phyloP scores from a whole-genome alignment of 2,888 invertebrate genomes.

The Endomychus coccineus region DNA sequence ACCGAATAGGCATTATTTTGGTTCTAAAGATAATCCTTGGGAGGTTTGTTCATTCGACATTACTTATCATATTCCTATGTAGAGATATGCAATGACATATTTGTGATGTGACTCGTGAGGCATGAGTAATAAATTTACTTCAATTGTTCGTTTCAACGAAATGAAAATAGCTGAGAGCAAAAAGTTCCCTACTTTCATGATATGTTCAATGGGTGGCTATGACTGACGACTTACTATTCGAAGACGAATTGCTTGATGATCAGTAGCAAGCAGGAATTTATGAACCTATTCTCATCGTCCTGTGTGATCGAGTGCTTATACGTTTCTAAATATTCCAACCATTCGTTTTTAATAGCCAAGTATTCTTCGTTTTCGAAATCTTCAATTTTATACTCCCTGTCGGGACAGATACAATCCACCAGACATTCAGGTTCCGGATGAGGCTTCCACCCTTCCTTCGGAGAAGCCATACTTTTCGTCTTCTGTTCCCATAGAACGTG shows the following conservation, averaged over 20 bases:
- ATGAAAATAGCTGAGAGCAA: too few species aligned
- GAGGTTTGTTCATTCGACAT: too few species aligned
- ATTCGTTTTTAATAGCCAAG: constrained; percentile 13
- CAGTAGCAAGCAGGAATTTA: constrained; percentile 34
- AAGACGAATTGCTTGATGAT: constrained; percentile 39
- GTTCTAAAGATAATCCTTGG: too few species aligned
- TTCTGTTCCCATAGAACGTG: constrained; percentile 35
- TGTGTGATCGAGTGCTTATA: constrained; percentile 19
- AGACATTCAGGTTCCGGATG: constrained; percentile 8
- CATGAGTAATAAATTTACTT: too few species aligned
- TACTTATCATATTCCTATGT: too few species aligned
- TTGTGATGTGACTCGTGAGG: too few species aligned
- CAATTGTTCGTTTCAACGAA: too few species aligned
- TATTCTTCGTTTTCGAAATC: constrained; percentile 12
- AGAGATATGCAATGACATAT: too few species aligned
- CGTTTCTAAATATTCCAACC: constrained; percentile 19
- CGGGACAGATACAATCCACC: constrained; percentile 4
- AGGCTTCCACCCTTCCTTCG: constrained; percentile 31
- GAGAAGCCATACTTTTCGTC: constrained; percentile 19
- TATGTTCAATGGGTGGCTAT: not conserved
- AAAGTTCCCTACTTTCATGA: not conserved
- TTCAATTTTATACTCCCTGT: constrained; percentile 3
- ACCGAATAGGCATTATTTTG: too few species aligned
- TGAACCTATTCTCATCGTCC: constrained; percentile 26
- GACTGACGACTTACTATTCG: constrained; percentile 34